Evolutionary conservation across 2,888 invertebrate genomes (phyloP), one percentile per base, ranked within the genome.

Genomic region (Amphipyra tragopoginis): DNA sequence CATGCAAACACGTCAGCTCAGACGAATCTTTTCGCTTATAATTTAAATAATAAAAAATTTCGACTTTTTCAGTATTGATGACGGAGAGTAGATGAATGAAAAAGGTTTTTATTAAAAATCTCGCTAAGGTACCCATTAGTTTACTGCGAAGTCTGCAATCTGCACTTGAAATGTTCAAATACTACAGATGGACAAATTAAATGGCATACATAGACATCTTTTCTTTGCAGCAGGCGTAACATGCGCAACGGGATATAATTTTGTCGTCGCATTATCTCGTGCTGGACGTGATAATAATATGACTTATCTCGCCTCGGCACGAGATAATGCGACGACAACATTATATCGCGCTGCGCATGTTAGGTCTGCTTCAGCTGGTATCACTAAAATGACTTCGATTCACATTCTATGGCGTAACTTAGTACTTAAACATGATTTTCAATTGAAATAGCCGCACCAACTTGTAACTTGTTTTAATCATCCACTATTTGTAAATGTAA

Each of bases 31-130:
- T 73, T 69, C 57, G 55, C 65, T 63, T 49, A 65, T 61, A 49
- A 71, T 80, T 80, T 79, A 71, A 82, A 79, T 77, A 77, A 72
- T 66, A 68, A 77, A 75, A 72, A 64, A 66, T 59, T 62, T 29
- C 34, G 43, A 66, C n/a, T 62, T 74, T 73, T 75, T 62, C 63
- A 50, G 21, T 61, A 62, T 70, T 57, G 52, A 56, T 62, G 49
- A 43, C 49, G 52, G n/a, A n/a, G n/a, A n/a, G n/a, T 43, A 49
- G 26, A 34, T 7, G 5, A 36, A 8, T n/a, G 21, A 8, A 29
- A 53, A 59, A 59, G 38, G 21, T 33, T 39, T 42, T 66, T 15
- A 51, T 63, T 52, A 38, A 38, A 47, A 53, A 10, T 29, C 15
- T 38, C 39, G 44, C 34, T 71, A 34, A 26, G 2, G 15, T 47